Evolutionary conservation across 37 sponge, comb jelly and placozoan genomes (phyloP).

Genomic region (Bolinopsis microptera): DNA sequence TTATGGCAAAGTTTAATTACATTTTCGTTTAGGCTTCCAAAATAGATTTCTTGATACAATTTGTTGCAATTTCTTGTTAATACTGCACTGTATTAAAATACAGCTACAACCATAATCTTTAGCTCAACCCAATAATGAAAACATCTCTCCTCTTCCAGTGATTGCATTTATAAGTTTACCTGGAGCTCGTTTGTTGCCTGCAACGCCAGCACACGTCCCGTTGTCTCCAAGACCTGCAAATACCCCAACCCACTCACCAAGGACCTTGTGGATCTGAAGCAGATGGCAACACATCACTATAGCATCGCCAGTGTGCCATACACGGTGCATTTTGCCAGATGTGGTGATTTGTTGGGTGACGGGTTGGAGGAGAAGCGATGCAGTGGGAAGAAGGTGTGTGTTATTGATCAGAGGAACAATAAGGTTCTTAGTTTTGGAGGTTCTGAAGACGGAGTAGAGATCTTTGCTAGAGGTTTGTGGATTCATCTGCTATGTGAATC

Average conservation of each 20-base stretch:
- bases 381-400: background rate
- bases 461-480: slow-evolving; percentile 46
- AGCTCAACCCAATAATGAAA: too few species aligned
- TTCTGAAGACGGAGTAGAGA: background rate
- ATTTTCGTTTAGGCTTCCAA: too few species aligned
- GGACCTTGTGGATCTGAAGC: background rate
- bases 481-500: background rate
- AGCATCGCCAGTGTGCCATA: background rate
- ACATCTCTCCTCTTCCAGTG: too few species aligned
- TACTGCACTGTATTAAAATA: too few species aligned
- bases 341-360: background rate
- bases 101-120: too few species aligned
- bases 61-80: too few species aligned
- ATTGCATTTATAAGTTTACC: background rate
- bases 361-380: background rate
- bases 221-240: background rate
- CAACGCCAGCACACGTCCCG: slow-evolving; percentile 13
- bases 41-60: too few species aligned
- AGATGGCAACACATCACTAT: background rate
- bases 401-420: background rate
- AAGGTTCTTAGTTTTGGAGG: background rate
- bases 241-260: slow-evolving; percentile 1
- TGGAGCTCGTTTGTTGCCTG: slow-evolving; percentile 32
- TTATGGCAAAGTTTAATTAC: too few species aligned
- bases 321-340: background rate